Evolutionary conservation across 2,113 vertebrate species (phyloP).

Genomic region (Tympanuchus pallidicinctus): DNA sequence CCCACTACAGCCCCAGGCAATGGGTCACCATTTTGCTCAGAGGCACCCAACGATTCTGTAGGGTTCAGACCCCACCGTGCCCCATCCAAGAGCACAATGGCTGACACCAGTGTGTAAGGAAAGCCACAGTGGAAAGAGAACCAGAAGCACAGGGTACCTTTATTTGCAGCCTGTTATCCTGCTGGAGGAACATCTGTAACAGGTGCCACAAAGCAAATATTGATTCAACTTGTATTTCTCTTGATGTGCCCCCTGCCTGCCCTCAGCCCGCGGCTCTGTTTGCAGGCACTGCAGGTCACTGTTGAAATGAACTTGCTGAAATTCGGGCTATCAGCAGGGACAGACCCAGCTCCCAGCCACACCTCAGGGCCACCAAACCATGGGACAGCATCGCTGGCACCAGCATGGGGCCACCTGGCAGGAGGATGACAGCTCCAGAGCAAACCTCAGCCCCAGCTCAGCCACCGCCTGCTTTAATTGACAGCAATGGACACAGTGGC

Average conservation of each 20-base stretch:
- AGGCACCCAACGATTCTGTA: not conserved
- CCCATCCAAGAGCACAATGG: not conserved
- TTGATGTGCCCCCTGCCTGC: not conserved
- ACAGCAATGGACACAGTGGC: not conserved
- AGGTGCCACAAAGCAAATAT: slow-evolving; percentile 67
- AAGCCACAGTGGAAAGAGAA: not conserved
- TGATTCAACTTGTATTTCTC: slow-evolving; percentile 50
- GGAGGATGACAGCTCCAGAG: not conserved
- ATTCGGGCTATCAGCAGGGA: not conserved
- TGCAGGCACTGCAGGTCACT: slow-evolving; percentile 44
- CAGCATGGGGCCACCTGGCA: not conserved
- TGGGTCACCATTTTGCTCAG: not conserved
- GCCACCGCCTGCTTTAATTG: not conserved
- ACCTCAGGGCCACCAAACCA: not conserved
- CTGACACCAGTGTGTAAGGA: not conserved
- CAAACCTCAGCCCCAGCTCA: not conserved
- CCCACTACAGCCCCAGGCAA: not conserved
- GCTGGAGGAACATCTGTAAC: slow-evolving; percentile 39
- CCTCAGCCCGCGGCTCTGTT: not conserved
- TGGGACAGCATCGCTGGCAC: not conserved
- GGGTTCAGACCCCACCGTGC: not conserved
- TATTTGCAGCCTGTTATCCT: slow-evolving; percentile 48
- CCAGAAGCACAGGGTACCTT: slow-evolving; percentile 37
- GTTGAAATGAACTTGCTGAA: not conserved
- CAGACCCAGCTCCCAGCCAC: not conserved